Evolutionary conservation across 2,797 vertebrate species (phyloP).

Genomic region (Clarias platycephalus): DNA sequence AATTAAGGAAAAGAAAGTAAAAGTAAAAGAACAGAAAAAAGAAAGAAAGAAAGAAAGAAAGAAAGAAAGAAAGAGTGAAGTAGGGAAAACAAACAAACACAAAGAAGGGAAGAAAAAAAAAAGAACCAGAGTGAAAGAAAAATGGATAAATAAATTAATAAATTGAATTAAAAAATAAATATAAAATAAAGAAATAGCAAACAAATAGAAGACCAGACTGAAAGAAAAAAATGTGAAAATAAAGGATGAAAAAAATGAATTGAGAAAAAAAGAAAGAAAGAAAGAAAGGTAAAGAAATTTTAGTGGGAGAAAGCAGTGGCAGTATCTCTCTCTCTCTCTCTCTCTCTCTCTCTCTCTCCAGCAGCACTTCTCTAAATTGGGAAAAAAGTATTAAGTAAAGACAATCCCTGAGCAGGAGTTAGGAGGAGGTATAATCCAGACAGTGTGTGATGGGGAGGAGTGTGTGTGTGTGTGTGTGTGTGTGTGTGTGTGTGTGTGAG

Average conservation of each 20-base stretch:
- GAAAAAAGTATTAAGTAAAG: conserved; percentile 73
- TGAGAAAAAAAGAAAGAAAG: neutral
- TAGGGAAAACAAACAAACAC: too few species aligned
- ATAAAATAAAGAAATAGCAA: neutral
- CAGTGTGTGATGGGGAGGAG: conserved; percentile 76
- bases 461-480: conserved; percentile 36
- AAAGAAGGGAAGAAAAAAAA: too few species aligned
- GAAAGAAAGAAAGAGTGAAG: neutral
- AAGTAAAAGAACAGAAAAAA: neutral
- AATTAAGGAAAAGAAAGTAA: neutral
- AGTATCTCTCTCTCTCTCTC: neutral
- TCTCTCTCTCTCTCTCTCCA: conserved; percentile 28
- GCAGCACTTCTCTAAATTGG: conserved; percentile 63
- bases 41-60: neutral
- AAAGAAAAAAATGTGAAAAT: neutral
- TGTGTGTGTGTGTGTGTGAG: conserved; percentile 56
- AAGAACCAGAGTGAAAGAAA: neutral
- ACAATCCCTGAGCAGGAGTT: conserved; percentile 75
- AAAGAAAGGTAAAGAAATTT: neutral
- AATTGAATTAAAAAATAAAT: too few species aligned
- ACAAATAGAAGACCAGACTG: too few species aligned
- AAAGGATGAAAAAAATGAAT: neutral
- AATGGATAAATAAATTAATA: neutral
- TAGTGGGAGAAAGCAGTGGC: neutral
- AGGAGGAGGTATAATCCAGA: conserved; percentile 72